Evolutionary conservation across 2,113 vertebrate genomes (phyloP), one percentile per base, ranked within the genome.

Genomic region (Trematomus loennbergii): DNA sequence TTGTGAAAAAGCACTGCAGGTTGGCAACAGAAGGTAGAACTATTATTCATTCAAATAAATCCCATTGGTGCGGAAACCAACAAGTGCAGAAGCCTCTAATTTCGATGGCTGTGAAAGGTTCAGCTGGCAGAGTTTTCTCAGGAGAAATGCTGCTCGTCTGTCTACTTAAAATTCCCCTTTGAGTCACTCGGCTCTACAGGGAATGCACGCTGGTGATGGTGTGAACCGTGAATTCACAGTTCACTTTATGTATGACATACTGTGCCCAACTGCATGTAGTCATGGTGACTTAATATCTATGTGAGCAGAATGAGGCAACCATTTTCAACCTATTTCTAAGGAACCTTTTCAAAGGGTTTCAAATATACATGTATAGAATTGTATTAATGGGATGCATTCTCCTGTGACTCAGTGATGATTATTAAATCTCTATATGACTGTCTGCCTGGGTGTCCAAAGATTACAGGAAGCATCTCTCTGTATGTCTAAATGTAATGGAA

Each of bases 41-140:
- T 25, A 52, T 87, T 78, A 82, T 83, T 84, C 79, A 74, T 70
- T 63, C 54, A 45, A 76, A 78, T 13, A 73, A 72, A 74, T 83
- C 69, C 71, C 46, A 40, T 17, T 4, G 60, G 69, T 46, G 80
- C 55, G 58, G 61, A 69, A 79, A 65, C 53, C 64, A 79, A 64
- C 73, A 74, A 72, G 72, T 66, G 79, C 46, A 74, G 60, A 75
- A 75, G 70, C 33, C 29, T 65, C 9, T 72, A 60, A 68, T 22
- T 73, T n/a, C 60, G 69, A 55, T 48, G 13, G 15, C 54, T 66
- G 43, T 59, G 60, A 73, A 58, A 68, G 33, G 40, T 81, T 69
- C 22, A 66, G 68, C 74, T 20, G 61, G 69, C 61, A n/a, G 62
- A 57, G 62, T 75, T 77, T 71, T 22, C 54, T 59, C 64, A 11